Conservation (phyloP, 1,140 invertebrate genomes). For the Rhynchophorus ferrugineus region DNA sequence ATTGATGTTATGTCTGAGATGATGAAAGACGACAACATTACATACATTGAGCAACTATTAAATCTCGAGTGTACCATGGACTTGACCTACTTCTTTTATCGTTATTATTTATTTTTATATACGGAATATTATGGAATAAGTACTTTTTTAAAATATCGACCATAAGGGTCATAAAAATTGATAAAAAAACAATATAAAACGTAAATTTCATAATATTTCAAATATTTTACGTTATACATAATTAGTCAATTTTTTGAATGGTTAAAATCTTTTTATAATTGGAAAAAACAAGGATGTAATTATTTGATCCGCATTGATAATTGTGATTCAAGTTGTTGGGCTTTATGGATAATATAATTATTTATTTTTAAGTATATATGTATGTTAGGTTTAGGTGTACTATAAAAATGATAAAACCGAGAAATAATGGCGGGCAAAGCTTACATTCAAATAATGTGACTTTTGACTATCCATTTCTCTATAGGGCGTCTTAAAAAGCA, state of each 20-base stretch:
- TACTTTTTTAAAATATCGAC: neutral
- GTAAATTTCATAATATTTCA: neutral
- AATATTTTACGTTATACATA: neutral
- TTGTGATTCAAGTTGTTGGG: slow-evolving; percentile 19
- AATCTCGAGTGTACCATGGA: slow-evolving; percentile 9
- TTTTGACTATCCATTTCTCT: neutral
- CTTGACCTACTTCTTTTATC: neutral
- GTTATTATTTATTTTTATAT: neutral
- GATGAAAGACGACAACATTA: slow-evolving; percentile 32
- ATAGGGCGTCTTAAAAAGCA: neutral
- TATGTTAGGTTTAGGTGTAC: slow-evolving; percentile 12
- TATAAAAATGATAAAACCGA: neutral
- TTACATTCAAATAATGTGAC: no score
- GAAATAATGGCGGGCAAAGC: neutral
- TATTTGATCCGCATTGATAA: slow-evolving; percentile 14
- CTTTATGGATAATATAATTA: slow-evolving; percentile 14
- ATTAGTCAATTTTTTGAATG: slow-evolving; percentile 15
- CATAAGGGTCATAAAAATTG: no score
- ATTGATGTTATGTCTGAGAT: slow-evolving; percentile 27
- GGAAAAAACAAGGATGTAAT: slow-evolving; percentile 8
- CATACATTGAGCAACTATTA: slow-evolving; percentile 32
- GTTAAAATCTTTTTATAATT: slow-evolving; percentile 10
- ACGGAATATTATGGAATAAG: slow-evolving; percentile 1
- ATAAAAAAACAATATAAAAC: neutral
- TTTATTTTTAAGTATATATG: slow-evolving; percentile 17